Conservation (phyloP, 2,113 vertebrate species). For the Brienomyrus longianalis region DNA sequence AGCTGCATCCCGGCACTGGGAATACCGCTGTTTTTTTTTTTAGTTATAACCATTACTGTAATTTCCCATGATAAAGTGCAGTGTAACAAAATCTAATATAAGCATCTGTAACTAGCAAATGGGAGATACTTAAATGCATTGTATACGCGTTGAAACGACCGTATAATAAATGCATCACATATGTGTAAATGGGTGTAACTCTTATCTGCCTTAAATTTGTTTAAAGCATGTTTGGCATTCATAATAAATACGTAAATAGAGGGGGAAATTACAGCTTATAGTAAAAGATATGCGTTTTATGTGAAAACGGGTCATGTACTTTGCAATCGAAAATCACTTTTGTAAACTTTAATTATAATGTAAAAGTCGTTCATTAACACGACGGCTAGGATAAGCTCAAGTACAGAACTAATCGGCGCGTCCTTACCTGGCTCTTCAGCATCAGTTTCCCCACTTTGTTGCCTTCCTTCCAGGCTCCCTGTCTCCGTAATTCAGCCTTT, state of each 20-base stretch:
- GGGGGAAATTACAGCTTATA: neutral
- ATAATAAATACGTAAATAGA: neutral
- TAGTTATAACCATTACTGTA: neutral
- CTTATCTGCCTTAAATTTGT: neutral
- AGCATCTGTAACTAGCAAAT: neutral
- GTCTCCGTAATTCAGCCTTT: neutral
- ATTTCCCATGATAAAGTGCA: neutral
- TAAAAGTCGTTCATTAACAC: neutral
- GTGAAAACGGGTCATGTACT: neutral
- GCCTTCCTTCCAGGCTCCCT: neutral
- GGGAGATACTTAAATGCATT: neutral
- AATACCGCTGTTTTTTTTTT: neutral
- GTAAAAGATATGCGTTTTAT: neutral
- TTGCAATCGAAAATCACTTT: neutral
- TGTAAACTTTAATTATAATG: neutral
- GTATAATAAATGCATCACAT: neutral
- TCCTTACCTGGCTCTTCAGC: conserved; percentile 18
- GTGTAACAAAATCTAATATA: neutral
- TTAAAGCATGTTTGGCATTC: neutral
- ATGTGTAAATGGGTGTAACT: neutral
- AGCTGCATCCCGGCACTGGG: neutral
- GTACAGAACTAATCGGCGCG: neutral
- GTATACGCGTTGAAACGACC: neutral
- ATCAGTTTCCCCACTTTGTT: neutral
- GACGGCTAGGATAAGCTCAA: neutral